phyloP scores from a whole-genome alignment of 2,113 vertebrate species.

The Deroptyus accipitrinus region DNA sequence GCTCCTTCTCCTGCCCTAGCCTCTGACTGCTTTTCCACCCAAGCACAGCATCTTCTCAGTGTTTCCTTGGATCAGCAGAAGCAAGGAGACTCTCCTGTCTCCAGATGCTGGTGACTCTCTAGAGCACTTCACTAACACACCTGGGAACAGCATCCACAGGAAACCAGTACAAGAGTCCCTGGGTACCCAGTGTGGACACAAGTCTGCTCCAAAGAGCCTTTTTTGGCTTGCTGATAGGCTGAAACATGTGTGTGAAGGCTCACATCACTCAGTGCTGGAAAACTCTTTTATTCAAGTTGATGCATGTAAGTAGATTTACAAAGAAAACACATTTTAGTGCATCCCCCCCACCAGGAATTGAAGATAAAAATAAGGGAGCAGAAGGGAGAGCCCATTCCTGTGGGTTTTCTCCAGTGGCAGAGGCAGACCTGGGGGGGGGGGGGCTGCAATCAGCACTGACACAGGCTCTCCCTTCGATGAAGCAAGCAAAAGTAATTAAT shows the following conservation, averaged over 20 bases:
- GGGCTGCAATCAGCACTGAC: not conserved
- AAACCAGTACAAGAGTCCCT: not conserved
- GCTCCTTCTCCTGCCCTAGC: not conserved
- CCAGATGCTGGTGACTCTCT: not conserved
- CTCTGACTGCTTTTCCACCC: not conserved
- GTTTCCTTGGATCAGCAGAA: not conserved
- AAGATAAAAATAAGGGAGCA: not conserved
- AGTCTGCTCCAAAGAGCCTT: not conserved
- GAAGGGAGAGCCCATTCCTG: not conserved
- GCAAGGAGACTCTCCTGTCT: not conserved
- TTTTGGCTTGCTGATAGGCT: not conserved
- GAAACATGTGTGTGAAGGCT: not conserved
- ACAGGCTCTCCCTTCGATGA: not conserved
- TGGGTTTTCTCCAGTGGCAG: not conserved
- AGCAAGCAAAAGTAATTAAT: not conserved
- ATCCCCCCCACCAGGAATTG: not conserved
- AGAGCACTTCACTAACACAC: not conserved
- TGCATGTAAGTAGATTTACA: not conserved
- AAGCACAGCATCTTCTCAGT: not conserved
- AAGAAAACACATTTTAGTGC: not conserved
- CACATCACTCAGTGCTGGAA: not conserved
- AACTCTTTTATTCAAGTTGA: not conserved
- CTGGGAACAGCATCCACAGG: not conserved
- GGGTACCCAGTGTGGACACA: not conserved
- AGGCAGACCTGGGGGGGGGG: not conserved